A percentile compares a stretch with the other conserved stretches of the same genome.
Conservation (phyloP, 2,888 invertebrate genomes). For the Flexamia atlantica region DNA sequence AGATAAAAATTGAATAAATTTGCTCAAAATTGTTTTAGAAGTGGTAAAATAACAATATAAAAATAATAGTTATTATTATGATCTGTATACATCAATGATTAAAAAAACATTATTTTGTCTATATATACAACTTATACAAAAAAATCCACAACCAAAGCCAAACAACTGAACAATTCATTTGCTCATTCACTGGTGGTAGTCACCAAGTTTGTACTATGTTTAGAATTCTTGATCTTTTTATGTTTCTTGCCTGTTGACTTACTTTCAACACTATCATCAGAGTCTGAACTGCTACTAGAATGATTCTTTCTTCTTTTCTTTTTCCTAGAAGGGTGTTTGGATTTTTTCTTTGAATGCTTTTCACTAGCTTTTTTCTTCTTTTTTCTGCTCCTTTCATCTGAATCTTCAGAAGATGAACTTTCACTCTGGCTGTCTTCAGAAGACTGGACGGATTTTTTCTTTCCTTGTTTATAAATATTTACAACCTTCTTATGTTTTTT, state of each 20-base stretch:
- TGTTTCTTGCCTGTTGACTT: conserved; percentile 61
- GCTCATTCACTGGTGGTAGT: conserved; percentile 33
- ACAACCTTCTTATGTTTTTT: conserved; percentile 67
- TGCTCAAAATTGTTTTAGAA: background rate
- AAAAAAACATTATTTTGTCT: background rate
- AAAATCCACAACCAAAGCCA: conserved; percentile 32
- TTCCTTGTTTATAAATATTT: conserved; percentile 68
- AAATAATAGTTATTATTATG: background rate
- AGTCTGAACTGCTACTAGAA: conserved; percentile 65
- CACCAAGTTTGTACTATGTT: conserved; percentile 21
- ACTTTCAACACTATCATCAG: conserved; percentile 44
- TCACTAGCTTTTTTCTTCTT: conserved; percentile 67
- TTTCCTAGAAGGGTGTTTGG: conserved; percentile 47
- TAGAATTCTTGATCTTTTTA: conserved; percentile 50
- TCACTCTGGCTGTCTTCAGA: conserved; percentile 68
- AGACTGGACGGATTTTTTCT: conserved; percentile 61
- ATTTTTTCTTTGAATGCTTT: conserved; percentile 67
- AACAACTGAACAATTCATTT: background rate
- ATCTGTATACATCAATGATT: conserved; percentile 1
- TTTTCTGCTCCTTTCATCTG: conserved; percentile 65
- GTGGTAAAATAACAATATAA: background rate
- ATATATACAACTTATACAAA: background rate
- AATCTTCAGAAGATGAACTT: conserved; percentile 66
- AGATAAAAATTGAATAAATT: no score
- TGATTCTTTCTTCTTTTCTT: conserved; percentile 73